Evolutionary conservation across 2,888 invertebrate genomes (phyloP).

Genomic region (Germaria angustata): DNA sequence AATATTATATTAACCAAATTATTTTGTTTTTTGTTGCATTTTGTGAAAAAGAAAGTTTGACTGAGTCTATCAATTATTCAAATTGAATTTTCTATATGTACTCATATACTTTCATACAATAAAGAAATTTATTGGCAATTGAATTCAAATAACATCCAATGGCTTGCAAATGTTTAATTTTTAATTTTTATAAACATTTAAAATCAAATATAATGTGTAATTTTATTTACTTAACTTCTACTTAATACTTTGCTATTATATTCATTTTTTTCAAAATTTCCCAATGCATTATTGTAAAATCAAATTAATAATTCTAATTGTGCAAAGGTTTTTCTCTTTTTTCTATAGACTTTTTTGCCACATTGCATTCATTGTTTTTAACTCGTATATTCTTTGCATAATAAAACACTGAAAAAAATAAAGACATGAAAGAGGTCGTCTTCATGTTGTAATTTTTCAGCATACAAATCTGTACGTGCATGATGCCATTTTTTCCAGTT

Average conservation of each 20-base stretch:
- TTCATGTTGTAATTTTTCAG: conserved; percentile 33
- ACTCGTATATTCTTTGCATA: neutral
- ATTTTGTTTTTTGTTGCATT: neutral
- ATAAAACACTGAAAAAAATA: neutral
- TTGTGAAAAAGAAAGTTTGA: conserved; percentile 33
- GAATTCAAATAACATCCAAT: neutral
- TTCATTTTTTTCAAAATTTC: neutral
- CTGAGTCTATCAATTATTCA: conserved; percentile 9
- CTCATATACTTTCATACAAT: no score
- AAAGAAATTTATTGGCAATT: conserved; percentile 16
- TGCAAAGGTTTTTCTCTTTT: no score
- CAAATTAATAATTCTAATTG: conserved; percentile 9
- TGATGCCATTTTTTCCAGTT: conserved; percentile 38
- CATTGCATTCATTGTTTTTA: neutral
- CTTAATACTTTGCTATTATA: neutral
- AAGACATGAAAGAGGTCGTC: conserved; percentile 43
- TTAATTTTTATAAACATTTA: conserved; percentile 30
- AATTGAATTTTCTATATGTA: neutral
- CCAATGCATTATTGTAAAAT: conserved; percentile 24
- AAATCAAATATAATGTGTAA: neutral
- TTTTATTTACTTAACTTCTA: neutral
- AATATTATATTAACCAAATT: conserved; percentile 1
- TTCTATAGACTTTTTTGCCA: no score
- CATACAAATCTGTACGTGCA: conserved; percentile 33
- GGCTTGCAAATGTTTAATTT: conserved; percentile 10